Base-by-base conservation (phyloP, 2,113 vertebrate genomes). In the Pelecanus crispus region DNA sequence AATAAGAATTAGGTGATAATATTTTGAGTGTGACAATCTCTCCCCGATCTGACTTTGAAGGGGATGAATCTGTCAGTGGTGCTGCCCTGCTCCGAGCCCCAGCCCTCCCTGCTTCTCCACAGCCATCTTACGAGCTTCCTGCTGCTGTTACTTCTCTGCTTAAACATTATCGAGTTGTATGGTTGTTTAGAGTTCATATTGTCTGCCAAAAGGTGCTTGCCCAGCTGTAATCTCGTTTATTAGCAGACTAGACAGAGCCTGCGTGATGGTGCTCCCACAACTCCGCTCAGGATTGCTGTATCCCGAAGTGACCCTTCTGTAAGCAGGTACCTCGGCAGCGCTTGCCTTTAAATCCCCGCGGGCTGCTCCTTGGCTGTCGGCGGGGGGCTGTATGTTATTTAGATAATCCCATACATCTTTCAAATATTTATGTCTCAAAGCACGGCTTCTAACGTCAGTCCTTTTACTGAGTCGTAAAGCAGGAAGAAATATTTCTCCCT, bases 201-300 rank as follows among this genome's bases (percentile, higher is more conserved):
- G 61, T 72, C 49, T 52, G 77, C 81, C 73, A 44, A 42, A 72
- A 78, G 81, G 62, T 88, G 75, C 88, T 78, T 49, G 74, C 59
- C 78, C 3, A 11, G 61, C 78, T 68, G 14, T 88, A 73, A 88
- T 91, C 36, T 71, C 65, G 17, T 88, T 81, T 93, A 47, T 83
- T 84, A 70, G 83, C 47, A 92, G 86, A 11, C 47, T 6, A 72
- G 92, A 53, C 74, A 75, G 68, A 91, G 81, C 45, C 83, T 74
- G 65, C 31, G 13, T 19, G 61, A 18, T 38, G 44, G 38, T 65
- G 71, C 56, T 90, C 13, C 47, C 24, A 0, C 3, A 14, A 1
- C 31, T 55, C 24, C 0, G 3, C 73, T 66, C 36, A 12, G 49
- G 32, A 36, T 36, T 61, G 81, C 79, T 36, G 52, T 84, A 44